Evolutionary conservation across 92 coral and sea anemone genomes (phyloP).

Genomic region (Phenganax marumi): DNA sequence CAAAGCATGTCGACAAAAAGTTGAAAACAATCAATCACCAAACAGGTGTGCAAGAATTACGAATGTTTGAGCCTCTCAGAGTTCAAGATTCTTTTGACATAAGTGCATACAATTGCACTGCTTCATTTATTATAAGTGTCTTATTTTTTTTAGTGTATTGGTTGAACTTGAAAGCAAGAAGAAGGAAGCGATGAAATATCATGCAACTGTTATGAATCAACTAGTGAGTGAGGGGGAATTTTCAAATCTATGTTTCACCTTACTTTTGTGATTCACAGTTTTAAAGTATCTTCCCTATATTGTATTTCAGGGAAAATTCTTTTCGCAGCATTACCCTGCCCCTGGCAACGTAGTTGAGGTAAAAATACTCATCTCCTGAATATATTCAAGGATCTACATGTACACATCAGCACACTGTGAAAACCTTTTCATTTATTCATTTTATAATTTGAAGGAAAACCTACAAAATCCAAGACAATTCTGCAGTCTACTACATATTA

Average conservation of each 20-base stretch:
- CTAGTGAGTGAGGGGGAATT: slow-evolving; percentile 61
- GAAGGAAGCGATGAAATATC: slow-evolving; percentile 59
- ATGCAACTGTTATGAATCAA: slow-evolving; percentile 65
- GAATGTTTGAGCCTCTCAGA: neutral
- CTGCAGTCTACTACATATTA: slow-evolving; percentile 32
- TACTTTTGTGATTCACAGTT: neutral
- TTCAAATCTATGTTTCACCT: neutral
- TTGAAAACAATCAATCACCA: slow-evolving; percentile 56
- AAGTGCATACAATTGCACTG: neutral
- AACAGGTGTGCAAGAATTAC: slow-evolving; percentile 48
- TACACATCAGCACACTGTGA: neutral
- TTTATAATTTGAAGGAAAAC: neutral
- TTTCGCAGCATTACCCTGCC: slow-evolving; percentile 68
- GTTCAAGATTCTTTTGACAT: neutral
- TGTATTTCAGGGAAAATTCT: slow-evolving; percentile 57
- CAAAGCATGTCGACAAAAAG: slow-evolving; percentile 53
- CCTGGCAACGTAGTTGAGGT: slow-evolving; percentile 49
- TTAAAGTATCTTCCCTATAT: neutral
- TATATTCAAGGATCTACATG: neutral
- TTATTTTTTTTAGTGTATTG: slow-evolving; percentile 54
- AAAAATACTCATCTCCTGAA: neutral
- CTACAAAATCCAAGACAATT: neutral
- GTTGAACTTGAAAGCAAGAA: slow-evolving; percentile 64
- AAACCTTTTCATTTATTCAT: neutral
- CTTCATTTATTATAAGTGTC: neutral